phyloP scores from a whole-genome alignment of 2,888 invertebrate species.

The Luperina nickerlii region DNA sequence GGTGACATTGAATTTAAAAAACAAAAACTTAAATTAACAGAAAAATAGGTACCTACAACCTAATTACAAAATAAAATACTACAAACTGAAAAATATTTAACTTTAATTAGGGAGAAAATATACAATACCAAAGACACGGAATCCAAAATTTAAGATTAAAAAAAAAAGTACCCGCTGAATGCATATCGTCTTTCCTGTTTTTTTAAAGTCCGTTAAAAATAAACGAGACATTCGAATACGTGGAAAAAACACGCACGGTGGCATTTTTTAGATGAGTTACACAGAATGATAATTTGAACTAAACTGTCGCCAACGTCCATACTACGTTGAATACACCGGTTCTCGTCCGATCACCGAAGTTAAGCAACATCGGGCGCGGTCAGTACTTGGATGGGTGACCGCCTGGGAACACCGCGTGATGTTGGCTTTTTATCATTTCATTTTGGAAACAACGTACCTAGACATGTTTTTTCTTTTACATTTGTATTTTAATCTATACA shows the following conservation, averaged over 20 bases:
- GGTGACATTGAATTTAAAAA: background rate
- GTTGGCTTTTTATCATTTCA: slow-evolving; percentile 57
- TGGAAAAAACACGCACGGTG: background rate
- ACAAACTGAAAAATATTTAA: background rate
- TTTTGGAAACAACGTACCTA: background rate
- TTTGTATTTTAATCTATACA: background rate
- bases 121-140: background rate
- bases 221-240: background rate
- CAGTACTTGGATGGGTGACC: slow-evolving; percentile 85
- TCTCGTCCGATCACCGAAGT: slow-evolving; percentile 64
- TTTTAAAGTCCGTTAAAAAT: background rate
- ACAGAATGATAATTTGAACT: background rate
- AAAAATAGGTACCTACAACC: background rate
- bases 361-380: slow-evolving; percentile 82
- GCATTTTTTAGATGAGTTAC: background rate
- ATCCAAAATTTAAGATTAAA: background rate
- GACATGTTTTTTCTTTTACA: background rate
- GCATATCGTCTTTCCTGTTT: background rate
- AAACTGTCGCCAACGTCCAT: slow-evolving; percentile 74
- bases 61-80: background rate
- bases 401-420: slow-evolving; percentile 81
- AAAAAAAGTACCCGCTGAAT: background rate
- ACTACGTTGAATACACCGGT: slow-evolving; percentile 86
- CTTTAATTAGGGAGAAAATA: background rate
- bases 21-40: too few species aligned